These are phyloP conservation scores for Muntiacus reevesi DNA, from an alignment of 2,113 vertebrate genomes.

Conservation along the genomic window DNA sequence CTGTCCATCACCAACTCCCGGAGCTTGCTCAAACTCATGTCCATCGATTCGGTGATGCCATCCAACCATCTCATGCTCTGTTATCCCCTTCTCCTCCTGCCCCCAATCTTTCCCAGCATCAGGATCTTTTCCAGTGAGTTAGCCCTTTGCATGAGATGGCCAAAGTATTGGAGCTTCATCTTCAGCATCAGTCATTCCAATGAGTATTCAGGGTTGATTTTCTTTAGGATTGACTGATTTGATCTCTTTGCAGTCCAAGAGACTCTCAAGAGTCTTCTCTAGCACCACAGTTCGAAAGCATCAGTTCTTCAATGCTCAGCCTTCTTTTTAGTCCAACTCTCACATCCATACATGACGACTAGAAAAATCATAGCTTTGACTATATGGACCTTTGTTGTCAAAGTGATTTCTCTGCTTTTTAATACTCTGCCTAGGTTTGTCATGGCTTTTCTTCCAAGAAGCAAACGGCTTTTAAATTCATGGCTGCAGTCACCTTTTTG, in stretches of 20 bases:
- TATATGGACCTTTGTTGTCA: background rate
- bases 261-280: background rate
- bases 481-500: background rate
- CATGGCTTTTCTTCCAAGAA: background rate
- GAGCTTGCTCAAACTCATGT: background rate
- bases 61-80: background rate
- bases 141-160: background rate
- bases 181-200: background rate
- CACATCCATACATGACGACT: background rate
- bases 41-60: background rate
- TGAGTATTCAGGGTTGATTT: background rate
- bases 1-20: background rate
- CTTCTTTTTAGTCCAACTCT: background rate
- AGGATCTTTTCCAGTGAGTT: background rate
- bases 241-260: background rate
- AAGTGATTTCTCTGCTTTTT: background rate
- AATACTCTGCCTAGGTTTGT: background rate
- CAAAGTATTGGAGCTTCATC: background rate
- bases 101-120: background rate
- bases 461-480: background rate
- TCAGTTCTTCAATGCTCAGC: background rate
- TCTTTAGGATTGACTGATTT: background rate
- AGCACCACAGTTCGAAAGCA: background rate
- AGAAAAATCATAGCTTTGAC: background rate
- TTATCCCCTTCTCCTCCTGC: background rate